Evolutionary conservation across 2,888 invertebrate species (phyloP).

Genomic region (Tryphoninae sp.): DNA sequence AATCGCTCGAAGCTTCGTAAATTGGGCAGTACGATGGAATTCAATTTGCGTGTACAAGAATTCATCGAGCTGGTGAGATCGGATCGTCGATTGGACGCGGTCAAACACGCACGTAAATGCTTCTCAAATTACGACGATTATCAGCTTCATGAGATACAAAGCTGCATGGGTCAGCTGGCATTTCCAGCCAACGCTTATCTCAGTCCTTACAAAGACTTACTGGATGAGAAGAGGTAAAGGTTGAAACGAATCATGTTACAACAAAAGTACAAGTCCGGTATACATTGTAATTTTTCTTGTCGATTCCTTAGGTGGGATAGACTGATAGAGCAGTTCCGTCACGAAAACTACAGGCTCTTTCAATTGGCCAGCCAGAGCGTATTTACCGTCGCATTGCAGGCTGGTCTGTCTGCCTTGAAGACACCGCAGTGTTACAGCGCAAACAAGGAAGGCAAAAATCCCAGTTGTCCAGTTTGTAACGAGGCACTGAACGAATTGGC

Average conservation of each 20-base stretch:
- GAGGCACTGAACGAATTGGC: slow-evolving; percentile 94
- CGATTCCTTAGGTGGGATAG: slow-evolving; percentile 87
- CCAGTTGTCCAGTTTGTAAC: slow-evolving; percentile 96
- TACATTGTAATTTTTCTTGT: slow-evolving; percentile 19
- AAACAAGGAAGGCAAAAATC: slow-evolving; percentile 86
- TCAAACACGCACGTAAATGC: slow-evolving; percentile 96
- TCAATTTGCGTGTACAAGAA: slow-evolving; percentile 95
- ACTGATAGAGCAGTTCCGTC: slow-evolving; percentile 94
- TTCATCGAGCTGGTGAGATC: slow-evolving; percentile 96
- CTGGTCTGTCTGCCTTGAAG: slow-evolving; percentile 96
- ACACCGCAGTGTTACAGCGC: slow-evolving; percentile 87
- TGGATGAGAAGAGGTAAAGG: slow-evolving; percentile 83
- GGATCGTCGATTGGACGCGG: slow-evolving; percentile 94
- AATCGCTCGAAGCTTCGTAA: slow-evolving; percentile 97
- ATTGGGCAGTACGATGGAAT: slow-evolving; percentile 97
- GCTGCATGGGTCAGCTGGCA: slow-evolving; percentile 97
- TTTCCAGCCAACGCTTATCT: slow-evolving; percentile 90
- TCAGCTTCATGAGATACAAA: slow-evolving; percentile 93
- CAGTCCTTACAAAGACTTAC: slow-evolving; percentile 87
- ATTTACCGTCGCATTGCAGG: slow-evolving; percentile 95
- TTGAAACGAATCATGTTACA: background rate
- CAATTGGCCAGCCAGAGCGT: slow-evolving; percentile 96
- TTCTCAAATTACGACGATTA: slow-evolving; percentile 94
- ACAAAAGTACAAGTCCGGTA: background rate
- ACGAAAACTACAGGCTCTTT: slow-evolving; percentile 96